Percentiles rank a stretch among this genome's conserved stretches.
These are phyloP conservation scores for Python bivittatus DNA, from an alignment of 2,113 vertebrate genomes.

Conservation along the genomic window DNA sequence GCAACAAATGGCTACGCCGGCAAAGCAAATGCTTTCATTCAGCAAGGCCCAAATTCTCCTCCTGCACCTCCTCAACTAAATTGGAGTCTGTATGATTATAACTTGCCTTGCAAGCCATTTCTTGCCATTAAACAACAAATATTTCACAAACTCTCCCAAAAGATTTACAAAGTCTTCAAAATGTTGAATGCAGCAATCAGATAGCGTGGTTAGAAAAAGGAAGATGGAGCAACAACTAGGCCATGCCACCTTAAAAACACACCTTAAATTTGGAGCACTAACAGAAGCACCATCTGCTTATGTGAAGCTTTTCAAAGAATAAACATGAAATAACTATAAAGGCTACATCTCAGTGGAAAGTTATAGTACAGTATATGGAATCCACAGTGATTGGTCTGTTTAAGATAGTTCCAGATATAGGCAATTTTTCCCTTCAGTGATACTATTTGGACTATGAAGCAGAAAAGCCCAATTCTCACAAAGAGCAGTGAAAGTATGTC, in stretches of 20 bases:
- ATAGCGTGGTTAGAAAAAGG: background rate
- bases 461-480: background rate
- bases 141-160: slow-evolving; percentile 2
- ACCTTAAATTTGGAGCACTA: background rate
- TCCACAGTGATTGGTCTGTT: background rate
- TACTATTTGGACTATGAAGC: background rate
- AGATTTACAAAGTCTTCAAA: slow-evolving; percentile 38
- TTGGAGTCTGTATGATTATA: background rate
- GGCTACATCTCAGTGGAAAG: background rate
- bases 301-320: background rate
- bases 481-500: background rate
- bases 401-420: background rate
- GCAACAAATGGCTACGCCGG: slow-evolving; percentile 65
- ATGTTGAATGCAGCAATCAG: slow-evolving; percentile 49
- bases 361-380: background rate
- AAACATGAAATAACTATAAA: background rate
- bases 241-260: accelerated
- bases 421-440: background rate
- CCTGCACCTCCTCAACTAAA: background rate
- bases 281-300: background rate
- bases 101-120: slow-evolving; percentile 49
- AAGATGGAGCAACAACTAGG: background rate
- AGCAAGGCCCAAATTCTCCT: background rate
- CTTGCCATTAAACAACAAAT: slow-evolving; percentile 50
- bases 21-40: background rate